Base-by-base conservation (phyloP, 2,888 invertebrate genomes). In the Scelioninae gen. 2 region DNA sequence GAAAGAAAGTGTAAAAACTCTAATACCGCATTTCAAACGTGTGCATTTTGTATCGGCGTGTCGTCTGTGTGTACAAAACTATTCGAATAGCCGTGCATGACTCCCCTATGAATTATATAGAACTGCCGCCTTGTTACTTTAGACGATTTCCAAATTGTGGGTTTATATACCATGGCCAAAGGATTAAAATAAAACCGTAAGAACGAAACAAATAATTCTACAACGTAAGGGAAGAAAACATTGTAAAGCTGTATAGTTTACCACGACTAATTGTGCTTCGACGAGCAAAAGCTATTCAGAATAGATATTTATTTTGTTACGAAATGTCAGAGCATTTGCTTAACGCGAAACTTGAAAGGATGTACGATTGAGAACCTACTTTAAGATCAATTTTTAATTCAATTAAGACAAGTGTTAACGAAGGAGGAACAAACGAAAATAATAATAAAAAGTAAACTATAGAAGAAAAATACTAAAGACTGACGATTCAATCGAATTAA, bases 401-500 rank as follows among this genome's bases (percentile, higher is more conserved):
- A 57, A 57, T 57, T 55, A 35, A 37, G 19, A 22, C 6, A 7
- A 45, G 25, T 15, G 37, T 37, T 13, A 15, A 39, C 15, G 22
- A n/a, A n/a, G 13, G 13, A 15, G 9, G 7, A 31, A 25, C 25
- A 37, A 39, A 53, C 37, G 37, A 6, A 13, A 3, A 37, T 6
- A 9, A 19, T 16, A 39, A 37, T 10, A 39, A 22, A 37, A 39
- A 18, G 35, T 11, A 50, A 25, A 41, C 39, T 25, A 25, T 18
- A 19, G 1, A 28, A 52, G 15, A 61, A 48, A n/a, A 77, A 74
- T 74, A 76, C 58, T 75, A 67, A 82, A 82, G 82, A 82, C 82
- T 82, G 82, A 82, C 75, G 72, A 76, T 71, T 77, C 76, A 69
- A 78, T 55, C 31, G 46, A 65, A 64, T 64, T 64, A 37, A 60